A percentile compares a stretch with the other conserved stretches of the same genome.
phyloP scores from a whole-genome alignment of 2,113 vertebrate genomes.

The Scomber japonicus region DNA sequence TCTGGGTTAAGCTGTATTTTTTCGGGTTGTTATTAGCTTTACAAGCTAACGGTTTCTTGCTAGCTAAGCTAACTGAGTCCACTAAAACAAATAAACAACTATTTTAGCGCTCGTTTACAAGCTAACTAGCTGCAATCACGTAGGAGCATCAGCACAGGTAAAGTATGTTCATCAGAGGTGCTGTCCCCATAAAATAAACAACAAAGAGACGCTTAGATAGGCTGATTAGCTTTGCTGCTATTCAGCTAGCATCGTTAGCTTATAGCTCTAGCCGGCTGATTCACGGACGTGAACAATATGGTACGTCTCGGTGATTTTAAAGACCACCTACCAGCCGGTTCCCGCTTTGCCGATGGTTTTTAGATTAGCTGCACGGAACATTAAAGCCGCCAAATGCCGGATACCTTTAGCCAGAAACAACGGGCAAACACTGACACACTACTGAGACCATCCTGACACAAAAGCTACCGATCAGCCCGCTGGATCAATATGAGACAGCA shows the following conservation, averaged over 20 bases:
- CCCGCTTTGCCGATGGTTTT: constrained; percentile 86
- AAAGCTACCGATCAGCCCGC: constrained; percentile 63
- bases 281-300: constrained; percentile 64
- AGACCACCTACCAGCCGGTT: constrained; percentile 86
- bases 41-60: constrained; percentile 36
- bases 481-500: constrained; percentile 61
- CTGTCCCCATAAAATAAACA: background rate
- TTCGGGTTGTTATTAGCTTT: constrained; percentile 39
- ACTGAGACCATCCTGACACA: constrained; percentile 81
- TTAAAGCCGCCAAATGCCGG: constrained; percentile 81
- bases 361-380: constrained; percentile 86
- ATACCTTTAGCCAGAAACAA: constrained; percentile 80
- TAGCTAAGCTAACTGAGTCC: constrained; percentile 11
- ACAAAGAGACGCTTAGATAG: background rate
- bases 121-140: background rate
- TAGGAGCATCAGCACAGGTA: accelerated
- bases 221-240: constrained; percentile 38
- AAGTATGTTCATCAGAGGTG: background rate
- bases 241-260: constrained; percentile 54
- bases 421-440: constrained; percentile 54
- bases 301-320: constrained; percentile 55
- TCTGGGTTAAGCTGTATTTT: background rate
- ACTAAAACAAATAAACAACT: background rate
- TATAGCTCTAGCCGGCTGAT: constrained; percentile 52
- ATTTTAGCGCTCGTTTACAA: background rate